Conservation (phyloP, 2,797 vertebrate genomes). For the Cichlasoma orientale region DNA sequence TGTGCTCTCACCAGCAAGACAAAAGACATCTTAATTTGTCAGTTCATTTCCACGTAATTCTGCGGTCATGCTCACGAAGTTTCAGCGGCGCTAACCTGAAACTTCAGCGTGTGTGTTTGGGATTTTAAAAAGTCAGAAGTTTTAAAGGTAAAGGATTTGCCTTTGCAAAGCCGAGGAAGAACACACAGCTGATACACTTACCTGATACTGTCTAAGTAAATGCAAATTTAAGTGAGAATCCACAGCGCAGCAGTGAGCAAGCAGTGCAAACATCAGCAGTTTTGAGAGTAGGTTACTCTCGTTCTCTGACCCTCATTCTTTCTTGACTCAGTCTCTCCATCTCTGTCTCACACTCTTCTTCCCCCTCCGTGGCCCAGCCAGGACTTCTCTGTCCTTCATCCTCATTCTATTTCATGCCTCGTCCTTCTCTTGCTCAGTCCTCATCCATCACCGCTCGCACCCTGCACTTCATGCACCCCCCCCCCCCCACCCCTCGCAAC, state of each 20-base stretch:
- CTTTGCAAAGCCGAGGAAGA: constrained; percentile 39
- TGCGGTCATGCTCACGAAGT: not conserved
- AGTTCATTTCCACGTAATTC: not conserved
- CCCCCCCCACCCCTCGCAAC: not conserved
- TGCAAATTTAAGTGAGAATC: constrained; percentile 62
- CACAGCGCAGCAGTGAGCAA: constrained; percentile 24
- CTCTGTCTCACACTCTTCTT: constrained; percentile 67
- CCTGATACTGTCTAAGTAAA: constrained; percentile 58
- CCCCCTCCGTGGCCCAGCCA: constrained; percentile 44
- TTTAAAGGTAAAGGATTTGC: constrained; percentile 7
- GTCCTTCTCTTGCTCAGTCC: constrained; percentile 70
- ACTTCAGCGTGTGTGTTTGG: not conserved
- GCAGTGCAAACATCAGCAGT: constrained; percentile 74
- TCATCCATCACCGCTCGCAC: constrained; percentile 76
- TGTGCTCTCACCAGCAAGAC: too few species aligned
- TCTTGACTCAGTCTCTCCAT: constrained; percentile 68
- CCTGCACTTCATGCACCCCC: constrained; percentile 11
- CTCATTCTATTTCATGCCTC: constrained; percentile 82
- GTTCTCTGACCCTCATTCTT: constrained; percentile 73
- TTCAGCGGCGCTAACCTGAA: too few species aligned
- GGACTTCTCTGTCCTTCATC: constrained; percentile 78
- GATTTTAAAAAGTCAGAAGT: not conserved
- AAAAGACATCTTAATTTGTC: too few species aligned
- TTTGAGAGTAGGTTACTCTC: constrained; percentile 71
- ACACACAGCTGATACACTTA: constrained; percentile 48